These are phyloP conservation scores for Darwinula stevensoni DNA, from an alignment of 2,888 invertebrate species.

Conservation along the genomic window DNA sequence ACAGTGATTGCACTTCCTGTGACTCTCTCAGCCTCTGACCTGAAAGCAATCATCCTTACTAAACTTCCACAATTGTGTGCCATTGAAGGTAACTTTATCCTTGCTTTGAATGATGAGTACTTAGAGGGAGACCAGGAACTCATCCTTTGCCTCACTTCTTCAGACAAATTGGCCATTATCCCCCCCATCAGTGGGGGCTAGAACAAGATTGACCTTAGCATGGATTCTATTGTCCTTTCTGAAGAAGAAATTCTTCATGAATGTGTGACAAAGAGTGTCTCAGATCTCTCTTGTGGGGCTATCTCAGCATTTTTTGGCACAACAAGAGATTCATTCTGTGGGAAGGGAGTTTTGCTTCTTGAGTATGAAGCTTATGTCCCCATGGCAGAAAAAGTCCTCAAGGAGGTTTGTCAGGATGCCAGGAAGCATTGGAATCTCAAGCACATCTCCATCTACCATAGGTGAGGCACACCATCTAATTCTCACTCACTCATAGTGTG, in stretches of 20 bases:
- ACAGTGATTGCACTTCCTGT: constrained; percentile 22
- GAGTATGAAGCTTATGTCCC: constrained; percentile 79
- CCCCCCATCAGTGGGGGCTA: constrained; percentile 81
- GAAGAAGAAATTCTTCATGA: not conserved
- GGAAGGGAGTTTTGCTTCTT: constrained; percentile 47
- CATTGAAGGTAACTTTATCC: constrained; percentile 35
- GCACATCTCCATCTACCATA: constrained; percentile 59
- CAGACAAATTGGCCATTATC: constrained; percentile 65
- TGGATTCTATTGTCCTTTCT: constrained; percentile 1
- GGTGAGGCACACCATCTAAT: no score
- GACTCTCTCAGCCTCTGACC: constrained; percentile 23
- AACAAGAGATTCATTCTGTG: constrained; percentile 52
- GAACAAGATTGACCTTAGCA: no score
- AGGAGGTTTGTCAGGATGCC: constrained; percentile 38
- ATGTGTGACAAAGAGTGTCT: not conserved
- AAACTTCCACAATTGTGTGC: constrained; percentile 28
- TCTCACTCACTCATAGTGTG: no score
- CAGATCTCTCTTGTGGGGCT: constrained; percentile 53
- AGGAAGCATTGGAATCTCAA: constrained; percentile 42
- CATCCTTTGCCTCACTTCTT: constrained; percentile 24
- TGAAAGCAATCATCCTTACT: constrained; percentile 28
- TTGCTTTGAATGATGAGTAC: constrained; percentile 60
- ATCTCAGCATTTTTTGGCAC: constrained; percentile 66
- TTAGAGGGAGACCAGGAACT: constrained; percentile 25
- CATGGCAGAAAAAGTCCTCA: constrained; percentile 64